Percentiles rank a stretch among this genome's conserved stretches.
Conservation (phyloP, 2,113 vertebrate genomes). For the Chrysochloris asiatica region DNA sequence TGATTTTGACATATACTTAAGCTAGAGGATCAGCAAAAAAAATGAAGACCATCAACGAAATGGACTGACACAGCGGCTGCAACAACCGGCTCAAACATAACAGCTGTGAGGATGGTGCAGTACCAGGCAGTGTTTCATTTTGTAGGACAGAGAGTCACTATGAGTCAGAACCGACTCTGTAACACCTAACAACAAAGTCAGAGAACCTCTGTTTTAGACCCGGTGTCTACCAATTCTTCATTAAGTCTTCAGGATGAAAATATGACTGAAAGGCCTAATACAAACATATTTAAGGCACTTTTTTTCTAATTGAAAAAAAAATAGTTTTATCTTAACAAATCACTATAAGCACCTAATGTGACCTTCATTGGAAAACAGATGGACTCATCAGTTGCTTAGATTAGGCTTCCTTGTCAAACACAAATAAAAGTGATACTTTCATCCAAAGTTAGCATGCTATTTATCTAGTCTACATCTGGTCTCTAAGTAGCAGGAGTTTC, state of each 20-base stretch:
- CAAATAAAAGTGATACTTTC: not conserved
- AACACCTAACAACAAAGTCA: too few species aligned
- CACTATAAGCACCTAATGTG: conserved; percentile 25
- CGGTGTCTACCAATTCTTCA: too few species aligned
- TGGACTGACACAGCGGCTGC: too few species aligned
- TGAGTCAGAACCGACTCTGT: too few species aligned
- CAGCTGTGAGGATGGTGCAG: too few species aligned
- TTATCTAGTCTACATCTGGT: not conserved
- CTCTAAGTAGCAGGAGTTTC: not conserved
- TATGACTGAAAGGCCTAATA: conserved; percentile 29
- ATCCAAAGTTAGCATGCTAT: not conserved
- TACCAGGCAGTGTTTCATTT: too few species aligned
- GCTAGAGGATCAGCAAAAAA: too few species aligned
- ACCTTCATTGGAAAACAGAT: not conserved
- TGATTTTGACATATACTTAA: not conserved
- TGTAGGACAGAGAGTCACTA: too few species aligned
- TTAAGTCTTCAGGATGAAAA: conserved; percentile 31
- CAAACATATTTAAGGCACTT: not conserved
- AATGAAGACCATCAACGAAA: too few species aligned
- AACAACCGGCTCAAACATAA: too few species aligned
- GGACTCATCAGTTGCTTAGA: too few species aligned
- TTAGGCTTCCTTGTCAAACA: conserved; percentile 18
- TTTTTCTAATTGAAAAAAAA: conserved; percentile 16
- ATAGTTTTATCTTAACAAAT: not conserved
- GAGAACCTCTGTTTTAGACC: not conserved